phyloP scores from a whole-genome alignment of 2,113 vertebrate species.

The Jacana jacana region DNA sequence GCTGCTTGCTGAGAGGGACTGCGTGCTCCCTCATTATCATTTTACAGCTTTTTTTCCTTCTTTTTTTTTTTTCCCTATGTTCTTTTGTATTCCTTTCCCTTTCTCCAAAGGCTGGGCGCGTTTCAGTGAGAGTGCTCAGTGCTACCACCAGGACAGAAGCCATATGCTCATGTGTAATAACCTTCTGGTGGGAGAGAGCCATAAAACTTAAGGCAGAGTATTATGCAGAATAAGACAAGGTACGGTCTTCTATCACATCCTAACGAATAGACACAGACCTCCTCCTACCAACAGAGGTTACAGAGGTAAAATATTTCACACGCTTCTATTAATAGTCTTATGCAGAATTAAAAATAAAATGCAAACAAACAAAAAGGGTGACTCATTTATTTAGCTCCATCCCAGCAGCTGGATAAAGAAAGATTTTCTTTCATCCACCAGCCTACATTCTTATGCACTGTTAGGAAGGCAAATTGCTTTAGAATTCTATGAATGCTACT shows the following conservation, averaged over 20 bases:
- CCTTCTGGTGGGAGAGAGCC: neutral
- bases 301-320: neutral
- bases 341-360: neutral
- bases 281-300: neutral
- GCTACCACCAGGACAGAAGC: constrained; percentile 50
- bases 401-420: neutral
- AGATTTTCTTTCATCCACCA: neutral
- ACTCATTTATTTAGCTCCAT: neutral
- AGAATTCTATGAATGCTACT: neutral
- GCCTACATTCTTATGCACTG: neutral
- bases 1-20: constrained; percentile 65
- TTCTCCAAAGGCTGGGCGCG: constrained; percentile 5
- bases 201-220: neutral
- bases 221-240: neutral
- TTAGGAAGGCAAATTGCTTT: neutral
- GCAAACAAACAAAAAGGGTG: neutral
- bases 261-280: neutral
- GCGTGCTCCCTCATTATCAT: constrained; percentile 66
- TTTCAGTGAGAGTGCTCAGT: constrained; percentile 17
- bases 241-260: neutral
- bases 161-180: constrained; percentile 46
- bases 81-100: constrained; percentile 54
- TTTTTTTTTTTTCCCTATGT: neutral
- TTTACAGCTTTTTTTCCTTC: constrained; percentile 4
- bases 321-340: neutral